A percentile compares a stretch with the other conserved stretches of the same genome.
Evolutionary conservation across 2,113 vertebrate species (phyloP).

Genomic region (Perca flavescens): DNA sequence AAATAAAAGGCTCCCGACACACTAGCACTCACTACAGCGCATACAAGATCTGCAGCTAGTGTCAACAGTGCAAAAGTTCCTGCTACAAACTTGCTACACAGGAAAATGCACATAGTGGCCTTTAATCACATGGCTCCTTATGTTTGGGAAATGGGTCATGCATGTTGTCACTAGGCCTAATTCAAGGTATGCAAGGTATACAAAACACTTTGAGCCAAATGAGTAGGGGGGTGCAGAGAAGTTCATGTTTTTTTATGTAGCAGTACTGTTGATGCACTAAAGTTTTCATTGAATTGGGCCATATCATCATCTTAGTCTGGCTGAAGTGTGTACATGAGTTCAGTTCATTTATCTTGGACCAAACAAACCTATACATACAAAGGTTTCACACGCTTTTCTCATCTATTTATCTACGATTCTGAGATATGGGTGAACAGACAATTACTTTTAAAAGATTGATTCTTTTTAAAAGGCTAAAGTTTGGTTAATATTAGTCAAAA

Average conservation of each 20-base stretch:
- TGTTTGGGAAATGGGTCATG: background rate
- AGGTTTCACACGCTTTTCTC: background rate
- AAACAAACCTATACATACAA: background rate
- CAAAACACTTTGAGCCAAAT: background rate
- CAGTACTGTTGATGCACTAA: background rate
- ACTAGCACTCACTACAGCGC: background rate
- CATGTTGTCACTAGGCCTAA: background rate
- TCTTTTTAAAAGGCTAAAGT: background rate
- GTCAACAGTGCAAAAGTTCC: background rate
- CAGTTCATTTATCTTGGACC: constrained; percentile 12
- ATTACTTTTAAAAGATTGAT: too few relatives aligned
- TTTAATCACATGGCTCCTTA: background rate
- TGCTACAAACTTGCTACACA: background rate
- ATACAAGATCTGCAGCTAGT: background rate
- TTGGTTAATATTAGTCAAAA: background rate
- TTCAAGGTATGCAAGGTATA: background rate
- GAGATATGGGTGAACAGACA: background rate
- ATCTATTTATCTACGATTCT: background rate
- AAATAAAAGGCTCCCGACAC: background rate
- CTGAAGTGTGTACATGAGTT: constrained; percentile 13
- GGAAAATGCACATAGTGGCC: background rate
- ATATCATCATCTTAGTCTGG: background rate
- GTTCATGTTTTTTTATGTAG: too few relatives aligned
- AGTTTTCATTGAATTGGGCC: background rate
- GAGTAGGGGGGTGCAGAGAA: background rate